Percentiles rank a stretch among this genome's conserved stretches.
These are phyloP conservation scores for Paralvinella palmiformis DNA, from an alignment of 1,140 invertebrate species.

Conservation along the genomic window DNA sequence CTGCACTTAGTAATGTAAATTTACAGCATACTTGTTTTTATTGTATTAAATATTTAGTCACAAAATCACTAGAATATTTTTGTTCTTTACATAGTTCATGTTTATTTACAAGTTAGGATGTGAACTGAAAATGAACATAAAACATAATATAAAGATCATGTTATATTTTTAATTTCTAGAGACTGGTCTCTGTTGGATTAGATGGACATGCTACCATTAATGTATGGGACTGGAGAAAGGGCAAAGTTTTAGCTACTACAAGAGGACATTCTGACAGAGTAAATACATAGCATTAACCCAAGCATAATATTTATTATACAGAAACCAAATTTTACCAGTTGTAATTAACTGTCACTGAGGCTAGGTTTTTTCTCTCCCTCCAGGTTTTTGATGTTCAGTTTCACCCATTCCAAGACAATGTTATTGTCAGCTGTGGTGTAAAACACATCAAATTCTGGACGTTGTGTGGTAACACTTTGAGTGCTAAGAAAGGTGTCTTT, in stretches of 20 bases:
- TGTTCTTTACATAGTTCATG: too few relatives aligned
- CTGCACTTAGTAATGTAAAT: not conserved
- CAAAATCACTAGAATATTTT: too few relatives aligned
- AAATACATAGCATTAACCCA: constrained; percentile 10
- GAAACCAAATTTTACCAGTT: not conserved
- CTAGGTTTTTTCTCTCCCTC: not conserved
- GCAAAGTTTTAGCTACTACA: constrained; percentile 45
- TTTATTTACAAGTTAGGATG: too few relatives aligned
- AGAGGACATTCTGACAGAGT: constrained; percentile 44
- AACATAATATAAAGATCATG: too few relatives aligned
- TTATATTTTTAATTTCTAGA: too few relatives aligned
- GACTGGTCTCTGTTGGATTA: constrained; percentile 43
- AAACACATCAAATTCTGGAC: constrained; percentile 53
- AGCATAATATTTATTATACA: not conserved
- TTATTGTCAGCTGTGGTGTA: constrained; percentile 48
- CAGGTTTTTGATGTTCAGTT: constrained; percentile 51
- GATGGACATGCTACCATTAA: constrained; percentile 44
- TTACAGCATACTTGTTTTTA: not conserved
- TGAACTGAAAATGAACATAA: too few relatives aligned
- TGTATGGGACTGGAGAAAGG: constrained; percentile 50
- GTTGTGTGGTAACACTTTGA: constrained; percentile 48
- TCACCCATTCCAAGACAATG: constrained; percentile 37
- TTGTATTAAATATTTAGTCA: too few relatives aligned
- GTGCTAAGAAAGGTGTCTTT: constrained; percentile 48
- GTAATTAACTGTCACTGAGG: not conserved